Base-by-base conservation (phyloP, 2,888 invertebrate genomes). In the Seira ritae region DNA sequence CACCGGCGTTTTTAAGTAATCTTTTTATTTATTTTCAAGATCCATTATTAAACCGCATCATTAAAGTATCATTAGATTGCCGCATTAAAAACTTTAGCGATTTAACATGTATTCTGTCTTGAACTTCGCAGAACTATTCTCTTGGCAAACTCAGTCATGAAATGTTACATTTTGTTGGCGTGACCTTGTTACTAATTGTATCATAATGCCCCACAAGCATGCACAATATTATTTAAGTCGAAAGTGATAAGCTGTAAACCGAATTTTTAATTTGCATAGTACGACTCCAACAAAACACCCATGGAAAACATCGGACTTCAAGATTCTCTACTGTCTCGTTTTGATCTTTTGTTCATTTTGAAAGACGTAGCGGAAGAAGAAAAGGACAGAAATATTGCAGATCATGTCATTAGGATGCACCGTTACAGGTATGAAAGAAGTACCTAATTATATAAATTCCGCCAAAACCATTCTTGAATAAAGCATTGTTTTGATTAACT, bases 241-340 rank as follows among this genome's bases (percentile, higher is more conserved):
- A 98, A 31, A 31, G 31, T 31, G 31, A 31, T 31, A 31, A n/a
- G n/a, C n/a, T 31, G 31, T 31, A 31, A 31, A 31, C 8, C 8
- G 8, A 31, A 31, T 4, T 31, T 31, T 4, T 31, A 31, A 31
- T 31, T 31, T 31, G 50, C 15, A 2, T 91, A 98, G 96, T 99
- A 99, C 90, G 98, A 99, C 92, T 98, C 98, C 90, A 99, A 98
- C 92, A 99, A 98, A 92, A 97, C 98, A 0, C 99, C 99, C 0
- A 99, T 99, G 99, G 99, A 99, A 91, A 99, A 99, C 92, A 99
- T 99, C 90, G 99, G 98, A 0, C 93, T 99, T 60, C 99, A 99
- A 92, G 98, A 98, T 92, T 98, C 98, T 0, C 91, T 99, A 85
- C 92, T 99, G 50, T 99, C 99, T 0, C 97, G 99, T 93, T 99